Conservation (phyloP, 2,797 vertebrate genomes). For the Eulemur coronatus region DNA sequence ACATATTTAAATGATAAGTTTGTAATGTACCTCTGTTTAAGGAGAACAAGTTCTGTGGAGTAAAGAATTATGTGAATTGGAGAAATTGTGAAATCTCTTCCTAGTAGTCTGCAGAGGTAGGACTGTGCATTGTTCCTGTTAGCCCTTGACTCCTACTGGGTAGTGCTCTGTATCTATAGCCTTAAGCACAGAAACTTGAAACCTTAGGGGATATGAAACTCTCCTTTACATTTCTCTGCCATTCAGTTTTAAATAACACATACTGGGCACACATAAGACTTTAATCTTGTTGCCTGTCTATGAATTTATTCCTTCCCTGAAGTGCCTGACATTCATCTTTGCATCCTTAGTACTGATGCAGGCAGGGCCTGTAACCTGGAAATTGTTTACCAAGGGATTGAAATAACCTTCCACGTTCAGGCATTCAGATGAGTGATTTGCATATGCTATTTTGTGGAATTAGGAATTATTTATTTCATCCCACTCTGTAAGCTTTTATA, state of each 20-base stretch:
- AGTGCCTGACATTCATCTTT: neutral
- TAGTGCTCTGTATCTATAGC: neutral
- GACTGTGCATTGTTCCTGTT: neutral
- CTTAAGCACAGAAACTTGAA: neutral
- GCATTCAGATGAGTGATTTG: neutral
- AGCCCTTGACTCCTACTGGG: neutral
- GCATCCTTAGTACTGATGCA: neutral
- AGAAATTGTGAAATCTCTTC: conserved; percentile 35
- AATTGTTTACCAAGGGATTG: neutral
- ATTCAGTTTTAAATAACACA: neutral
- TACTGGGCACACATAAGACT: neutral
- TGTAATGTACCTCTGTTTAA: conserved; percentile 54
- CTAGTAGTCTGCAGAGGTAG: neutral
- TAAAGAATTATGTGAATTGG: conserved; percentile 50
- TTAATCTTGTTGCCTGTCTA: neutral
- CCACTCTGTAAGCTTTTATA: neutral
- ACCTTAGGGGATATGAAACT: neutral
- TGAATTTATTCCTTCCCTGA: neutral
- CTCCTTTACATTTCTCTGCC: neutral
- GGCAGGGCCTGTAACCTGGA: neutral
- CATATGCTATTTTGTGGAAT: neutral
- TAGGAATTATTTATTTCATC: neutral
- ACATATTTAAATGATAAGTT: conserved; percentile 63
- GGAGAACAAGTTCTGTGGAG: conserved; percentile 13
- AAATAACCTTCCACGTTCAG: neutral